A percentile compares a stretch with the other conserved stretches of the same genome.
These are phyloP conservation scores for Antennarius maculatus DNA, from an alignment of 2,797 vertebrate genomes.

Conservation along the genomic window DNA sequence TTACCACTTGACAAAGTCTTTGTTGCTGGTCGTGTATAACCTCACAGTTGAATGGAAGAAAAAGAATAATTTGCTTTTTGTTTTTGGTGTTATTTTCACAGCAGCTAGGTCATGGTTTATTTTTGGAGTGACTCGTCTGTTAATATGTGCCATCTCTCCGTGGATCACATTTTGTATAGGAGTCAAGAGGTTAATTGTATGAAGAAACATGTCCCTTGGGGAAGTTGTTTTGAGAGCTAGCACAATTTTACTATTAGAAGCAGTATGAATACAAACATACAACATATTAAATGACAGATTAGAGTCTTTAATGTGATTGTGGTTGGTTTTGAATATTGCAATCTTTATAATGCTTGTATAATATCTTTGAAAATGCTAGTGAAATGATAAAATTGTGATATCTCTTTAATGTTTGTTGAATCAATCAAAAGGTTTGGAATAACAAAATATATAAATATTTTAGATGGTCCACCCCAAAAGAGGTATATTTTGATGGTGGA, in stretches of 20 bases:
- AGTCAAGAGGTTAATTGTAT: neutral
- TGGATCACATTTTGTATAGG: slow-evolving; percentile 6
- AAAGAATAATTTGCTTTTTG: slow-evolving; percentile 30
- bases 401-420: neutral
- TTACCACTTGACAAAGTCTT: slow-evolving; percentile 42
- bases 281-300: neutral
- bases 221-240: too few relatives aligned
- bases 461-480: too few relatives aligned
- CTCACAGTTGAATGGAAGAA: slow-evolving; percentile 26
- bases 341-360: too few relatives aligned
- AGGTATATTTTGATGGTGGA: too few relatives aligned
- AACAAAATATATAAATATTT: too few relatives aligned
- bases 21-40: slow-evolving; percentile 58
- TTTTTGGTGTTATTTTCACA: slow-evolving; percentile 10
- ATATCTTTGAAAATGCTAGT: too few relatives aligned
- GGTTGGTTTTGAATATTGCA: too few relatives aligned
- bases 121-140: slow-evolving; percentile 32
- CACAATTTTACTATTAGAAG: too few relatives aligned
- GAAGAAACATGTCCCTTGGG: too few relatives aligned
- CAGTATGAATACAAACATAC: neutral
- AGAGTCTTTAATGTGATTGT: neutral
- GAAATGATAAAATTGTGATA: neutral
- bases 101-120: slow-evolving; percentile 15
- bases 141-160: slow-evolving; percentile 12
- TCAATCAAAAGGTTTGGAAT: too few relatives aligned